Conservation (phyloP, 2,888 invertebrate species). For the Drosophila phalerata region DNA sequence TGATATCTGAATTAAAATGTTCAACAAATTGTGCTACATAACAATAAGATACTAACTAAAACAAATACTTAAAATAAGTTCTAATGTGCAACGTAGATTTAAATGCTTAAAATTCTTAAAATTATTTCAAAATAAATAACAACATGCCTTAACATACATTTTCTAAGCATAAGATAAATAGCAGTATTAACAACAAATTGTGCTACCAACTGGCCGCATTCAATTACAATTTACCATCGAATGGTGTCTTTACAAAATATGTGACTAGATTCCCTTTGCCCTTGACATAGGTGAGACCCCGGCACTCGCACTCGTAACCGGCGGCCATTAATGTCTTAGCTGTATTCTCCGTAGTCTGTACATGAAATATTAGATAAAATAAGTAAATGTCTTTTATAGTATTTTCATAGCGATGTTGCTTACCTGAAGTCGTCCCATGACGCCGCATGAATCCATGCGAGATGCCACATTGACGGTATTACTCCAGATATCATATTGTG, state of each 20-base stretch:
- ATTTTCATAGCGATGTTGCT: neutral
- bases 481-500: constrained; percentile 99
- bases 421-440: constrained; percentile 94
- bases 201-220: constrained; percentile 43
- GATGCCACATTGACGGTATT: constrained; percentile 99
- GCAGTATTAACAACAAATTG: constrained; percentile 51
- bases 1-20: constrained; percentile 31
- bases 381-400: neutral
- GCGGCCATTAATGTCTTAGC: constrained; percentile 93
- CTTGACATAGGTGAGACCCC: constrained; percentile 97
- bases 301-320: constrained; percentile 94
- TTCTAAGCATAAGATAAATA: constrained; percentile 36
- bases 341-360: constrained; percentile 92
- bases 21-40: constrained; percentile 56
- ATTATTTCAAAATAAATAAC: constrained; percentile 69
- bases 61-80: constrained; percentile 39
- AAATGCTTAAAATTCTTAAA: constrained; percentile 63
- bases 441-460: constrained; percentile 98
- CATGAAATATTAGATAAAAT: constrained; percentile 2
- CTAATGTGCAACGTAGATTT: constrained; percentile 63
- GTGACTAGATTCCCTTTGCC: constrained; percentile 96
- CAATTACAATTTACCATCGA: constrained; percentile 87
- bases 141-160: constrained; percentile 59
- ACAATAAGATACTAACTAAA: constrained; percentile 61
- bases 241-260: constrained; percentile 95